Evolutionary conservation across 2,888 invertebrate genomes (phyloP).

Genomic region (Tipula vernalis): DNA sequence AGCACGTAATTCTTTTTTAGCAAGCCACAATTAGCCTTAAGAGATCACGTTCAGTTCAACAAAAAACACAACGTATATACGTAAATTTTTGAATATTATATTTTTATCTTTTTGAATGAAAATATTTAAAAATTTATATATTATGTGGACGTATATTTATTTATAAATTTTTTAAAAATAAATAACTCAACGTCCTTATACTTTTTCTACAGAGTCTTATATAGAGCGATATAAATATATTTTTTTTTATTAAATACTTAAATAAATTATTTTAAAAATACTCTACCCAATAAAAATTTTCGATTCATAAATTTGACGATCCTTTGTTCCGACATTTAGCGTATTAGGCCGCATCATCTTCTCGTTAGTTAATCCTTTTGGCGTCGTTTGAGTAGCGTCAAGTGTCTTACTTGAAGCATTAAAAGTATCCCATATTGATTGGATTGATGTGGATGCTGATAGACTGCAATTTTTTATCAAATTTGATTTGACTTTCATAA

Average conservation of each 20-base stretch:
- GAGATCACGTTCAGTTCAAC: neutral
- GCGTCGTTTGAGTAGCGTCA: neutral
- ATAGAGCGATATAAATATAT: neutral
- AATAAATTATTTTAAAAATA: neutral
- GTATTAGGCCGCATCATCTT: neutral
- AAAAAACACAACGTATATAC: neutral
- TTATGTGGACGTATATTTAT: neutral
- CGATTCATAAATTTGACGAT: constrained; percentile 4
- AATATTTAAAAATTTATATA: neutral
- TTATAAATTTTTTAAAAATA: neutral
- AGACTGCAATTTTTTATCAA: neutral
- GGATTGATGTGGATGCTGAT: neutral
- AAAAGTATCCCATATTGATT: constrained; percentile 4
- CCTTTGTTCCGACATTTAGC: neutral
- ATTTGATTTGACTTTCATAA: neutral
- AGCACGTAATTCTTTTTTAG: too few species aligned
- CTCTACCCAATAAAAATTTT: neutral
- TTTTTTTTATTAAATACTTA: neutral
- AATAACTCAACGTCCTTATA: neutral
- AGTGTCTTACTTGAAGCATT: neutral
- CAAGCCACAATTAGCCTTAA: neutral
- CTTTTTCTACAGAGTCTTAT: neutral
- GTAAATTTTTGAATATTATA: neutral
- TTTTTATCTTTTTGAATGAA: neutral
- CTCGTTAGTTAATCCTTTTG: neutral